Evolutionary conservation across 2,888 invertebrate species (phyloP).

Genomic region (Nomada fabriciana): DNA sequence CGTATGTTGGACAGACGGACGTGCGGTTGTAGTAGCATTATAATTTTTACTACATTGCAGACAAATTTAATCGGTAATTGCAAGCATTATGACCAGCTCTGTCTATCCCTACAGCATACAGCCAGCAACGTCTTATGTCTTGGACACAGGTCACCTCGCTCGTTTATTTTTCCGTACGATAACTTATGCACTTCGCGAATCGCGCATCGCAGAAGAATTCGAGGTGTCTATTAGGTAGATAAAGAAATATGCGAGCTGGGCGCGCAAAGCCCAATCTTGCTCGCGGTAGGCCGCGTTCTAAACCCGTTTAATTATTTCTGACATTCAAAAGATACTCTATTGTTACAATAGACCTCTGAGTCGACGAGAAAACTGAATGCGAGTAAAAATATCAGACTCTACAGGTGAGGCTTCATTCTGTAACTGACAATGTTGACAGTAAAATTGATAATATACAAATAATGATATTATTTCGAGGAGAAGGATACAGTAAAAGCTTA

Average conservation of each 20-base stretch:
- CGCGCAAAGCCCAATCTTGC: slow-evolving; percentile 83
- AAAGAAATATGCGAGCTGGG: slow-evolving; percentile 80
- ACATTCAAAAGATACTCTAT: slow-evolving; percentile 68
- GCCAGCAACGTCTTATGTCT: slow-evolving; percentile 80
- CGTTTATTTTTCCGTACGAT: slow-evolving; percentile 80
- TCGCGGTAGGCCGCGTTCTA: slow-evolving; percentile 83
- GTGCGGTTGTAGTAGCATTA: slow-evolving; percentile 47
- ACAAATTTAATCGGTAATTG: slow-evolving; percentile 67
- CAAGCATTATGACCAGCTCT: slow-evolving; percentile 80
- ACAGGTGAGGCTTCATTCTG: slow-evolving; percentile 83
- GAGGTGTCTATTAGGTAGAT: slow-evolving; percentile 72
- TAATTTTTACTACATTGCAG: slow-evolving; percentile 69
- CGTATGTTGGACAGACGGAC: slow-evolving; percentile 21
- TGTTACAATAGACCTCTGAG: slow-evolving; percentile 73
- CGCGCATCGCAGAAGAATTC: slow-evolving; percentile 79
- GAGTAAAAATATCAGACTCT: slow-evolving; percentile 78
- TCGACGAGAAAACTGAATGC: slow-evolving; percentile 80
- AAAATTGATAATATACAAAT: slow-evolving; percentile 32
- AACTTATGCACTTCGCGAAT: slow-evolving; percentile 76
- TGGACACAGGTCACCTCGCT: slow-evolving; percentile 81
- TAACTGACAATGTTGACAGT: slow-evolving; percentile 74
- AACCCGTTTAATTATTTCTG: slow-evolving; percentile 78
- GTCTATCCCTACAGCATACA: slow-evolving; percentile 84
- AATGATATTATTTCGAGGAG: slow-evolving; percentile 32
- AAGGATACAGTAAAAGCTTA: slow-evolving; percentile 39